Evolutionary conservation across 35 echinoderm and acorn worm species (phyloP).

Genomic region (Diadema setosum): DNA sequence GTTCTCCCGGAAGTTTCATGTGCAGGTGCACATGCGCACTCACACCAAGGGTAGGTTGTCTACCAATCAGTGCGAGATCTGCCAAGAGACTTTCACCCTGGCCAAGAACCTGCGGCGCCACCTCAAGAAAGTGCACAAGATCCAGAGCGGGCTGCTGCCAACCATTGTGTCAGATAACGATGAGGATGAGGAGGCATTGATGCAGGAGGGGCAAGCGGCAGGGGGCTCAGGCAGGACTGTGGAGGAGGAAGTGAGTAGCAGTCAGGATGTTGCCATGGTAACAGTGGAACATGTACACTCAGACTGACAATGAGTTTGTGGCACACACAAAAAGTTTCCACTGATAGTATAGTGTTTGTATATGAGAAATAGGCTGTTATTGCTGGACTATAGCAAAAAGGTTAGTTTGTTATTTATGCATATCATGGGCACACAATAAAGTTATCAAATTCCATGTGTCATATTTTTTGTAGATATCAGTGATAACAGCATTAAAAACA

Average conservation of each 20-base stretch:
- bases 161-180: neutral
- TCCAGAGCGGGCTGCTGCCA: neutral
- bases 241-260: slow-evolving; percentile 4
- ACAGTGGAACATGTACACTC: neutral
- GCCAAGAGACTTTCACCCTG: slow-evolving; percentile 81
- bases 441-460: too few relatives aligned
- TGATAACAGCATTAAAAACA: too few relatives aligned
- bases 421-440: too few relatives aligned
- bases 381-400: too few relatives aligned
- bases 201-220: neutral
- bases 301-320: too few relatives aligned
- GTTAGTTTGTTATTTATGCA: too few relatives aligned
- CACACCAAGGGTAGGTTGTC: slow-evolving; percentile 44
- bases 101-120: slow-evolving; percentile 87
- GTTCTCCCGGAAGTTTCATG: slow-evolving; percentile 79
- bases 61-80: slow-evolving; percentile 75
- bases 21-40: slow-evolving; percentile 76
- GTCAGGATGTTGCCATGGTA: slow-evolving; percentile 17
- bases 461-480: too few relatives aligned
- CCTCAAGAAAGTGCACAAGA: slow-evolving; percentile 75
- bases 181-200: neutral
- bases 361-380: too few relatives aligned
- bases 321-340: too few relatives aligned
- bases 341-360: too few relatives aligned
- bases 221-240: neutral